Base-by-base conservation (phyloP, 2,888 invertebrate genomes). In the Miltochrista miniata region DNA sequence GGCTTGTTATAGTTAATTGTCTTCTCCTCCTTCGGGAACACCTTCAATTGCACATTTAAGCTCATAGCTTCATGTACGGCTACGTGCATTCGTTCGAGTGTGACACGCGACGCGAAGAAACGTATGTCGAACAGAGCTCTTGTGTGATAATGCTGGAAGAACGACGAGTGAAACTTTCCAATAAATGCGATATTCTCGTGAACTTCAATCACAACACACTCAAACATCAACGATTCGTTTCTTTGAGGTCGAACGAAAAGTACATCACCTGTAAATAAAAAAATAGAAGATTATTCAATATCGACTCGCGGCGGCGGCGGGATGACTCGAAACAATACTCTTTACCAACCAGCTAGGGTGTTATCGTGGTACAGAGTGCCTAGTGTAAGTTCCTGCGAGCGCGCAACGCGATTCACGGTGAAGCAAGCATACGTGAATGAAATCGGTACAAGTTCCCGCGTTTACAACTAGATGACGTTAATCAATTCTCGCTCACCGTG, bases 11-110 rank as follows among this genome's bases (percentile, higher is more conserved):
- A 49, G 5, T 59, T 47, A 0, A 41, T 31, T 0, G 56, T 63
- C 5, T 13, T 50, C 13, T 58, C 56, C 9, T 61, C 54, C 18
- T 48, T 39, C 0, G 86, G 87, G 56, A 86, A 87, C 9, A 82
- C 59, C n/a, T 74, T 64, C 12, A 51, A 7, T 11, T 64, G 54
- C 4, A 90, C 82, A 0, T 81, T 69, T 0, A 68, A 75, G 1
- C 47, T 36, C 51, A 79, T 83, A 64, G 85, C 76, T 13, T 72
- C 38, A 39, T 78, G 72, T 0, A 92, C 76, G 0, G 87, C 93
- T 0, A 56, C 51, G 67, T 93, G 93, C 88, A 84, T 87, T 11
- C 93, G 81, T 69, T 92, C 92, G 12, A 77, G 62, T 0, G 85
- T 70, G 37, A 92, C 57, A 7, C 93, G 83, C 1, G 84, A 83